These are phyloP conservation scores for Paralvinella palmiformis DNA, from an alignment of 1,140 invertebrate genomes.

Conservation along the genomic window DNA sequence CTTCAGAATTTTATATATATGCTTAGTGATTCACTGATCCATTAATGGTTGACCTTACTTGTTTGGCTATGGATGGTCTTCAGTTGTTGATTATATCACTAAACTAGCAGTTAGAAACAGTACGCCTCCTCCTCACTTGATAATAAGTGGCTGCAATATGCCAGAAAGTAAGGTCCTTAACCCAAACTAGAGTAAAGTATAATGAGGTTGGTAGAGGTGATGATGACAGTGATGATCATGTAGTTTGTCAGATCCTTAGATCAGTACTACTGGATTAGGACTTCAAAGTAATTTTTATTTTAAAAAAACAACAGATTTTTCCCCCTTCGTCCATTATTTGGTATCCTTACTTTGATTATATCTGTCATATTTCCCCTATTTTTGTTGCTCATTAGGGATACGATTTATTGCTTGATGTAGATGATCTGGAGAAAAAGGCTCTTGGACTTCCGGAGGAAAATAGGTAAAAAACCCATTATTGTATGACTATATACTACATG, in stretches of 20 bases:
- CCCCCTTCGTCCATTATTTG: neutral
- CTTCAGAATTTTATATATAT: too few relatives aligned
- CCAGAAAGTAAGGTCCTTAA: too few relatives aligned
- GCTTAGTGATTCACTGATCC: too few relatives aligned
- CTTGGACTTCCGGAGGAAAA: constrained; percentile 40
- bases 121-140: too few relatives aligned
- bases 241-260: neutral
- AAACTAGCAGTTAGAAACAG: too few relatives aligned
- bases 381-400: constrained; percentile 36
- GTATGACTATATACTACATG: neutral
- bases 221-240: neutral
- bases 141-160: too few relatives aligned
- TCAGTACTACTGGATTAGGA: neutral
- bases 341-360: neutral
- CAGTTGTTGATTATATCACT: too few relatives aligned
- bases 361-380: neutral
- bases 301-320: neutral
- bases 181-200: too few relatives aligned
- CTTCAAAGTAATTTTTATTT: neutral
- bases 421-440: constrained; percentile 46
- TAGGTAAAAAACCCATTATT: constrained; percentile 25
- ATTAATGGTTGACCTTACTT: too few relatives aligned
- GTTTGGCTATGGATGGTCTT: too few relatives aligned
- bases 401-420: constrained; percentile 40
- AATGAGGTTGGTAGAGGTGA: too few relatives aligned